phyloP scores from a whole-genome alignment of 2,888 invertebrate genomes.

The Heterodera filipjevi region DNA sequence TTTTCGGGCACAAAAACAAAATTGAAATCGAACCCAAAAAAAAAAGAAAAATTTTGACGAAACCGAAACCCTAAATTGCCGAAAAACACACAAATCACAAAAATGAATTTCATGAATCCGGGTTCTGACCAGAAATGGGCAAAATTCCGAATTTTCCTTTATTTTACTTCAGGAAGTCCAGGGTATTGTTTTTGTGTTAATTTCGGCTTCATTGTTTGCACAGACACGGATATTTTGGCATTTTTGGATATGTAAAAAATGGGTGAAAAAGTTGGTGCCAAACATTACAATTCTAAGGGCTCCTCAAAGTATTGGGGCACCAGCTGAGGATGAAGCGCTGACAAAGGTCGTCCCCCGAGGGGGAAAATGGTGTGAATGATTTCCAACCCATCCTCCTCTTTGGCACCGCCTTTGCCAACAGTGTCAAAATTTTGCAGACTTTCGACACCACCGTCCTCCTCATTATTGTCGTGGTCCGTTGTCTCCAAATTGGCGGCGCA shows the following conservation, averaged over 20 bases:
- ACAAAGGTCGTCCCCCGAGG: constrained; percentile 55
- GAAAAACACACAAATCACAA: too few relatives aligned
- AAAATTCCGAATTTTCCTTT: too few relatives aligned
- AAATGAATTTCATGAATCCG: too few relatives aligned
- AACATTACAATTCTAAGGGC: constrained; percentile 40
- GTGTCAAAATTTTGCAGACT: background rate
- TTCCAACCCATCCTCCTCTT: constrained; percentile 32
- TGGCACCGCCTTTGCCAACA: constrained; percentile 15
- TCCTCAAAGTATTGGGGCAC: constrained; percentile 56
- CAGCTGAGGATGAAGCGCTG: constrained; percentile 50
- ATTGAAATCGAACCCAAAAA: too few relatives aligned
- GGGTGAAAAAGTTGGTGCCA: background rate
- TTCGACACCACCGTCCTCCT: background rate
- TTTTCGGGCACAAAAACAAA: too few relatives aligned
- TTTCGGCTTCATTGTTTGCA: too few relatives aligned
- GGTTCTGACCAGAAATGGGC: too few relatives aligned
- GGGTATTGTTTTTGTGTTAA: too few relatives aligned
- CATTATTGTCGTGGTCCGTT: background rate
- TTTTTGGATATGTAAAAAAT: background rate
- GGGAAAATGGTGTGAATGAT: constrained; percentile 44
- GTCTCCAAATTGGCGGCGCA: background rate
- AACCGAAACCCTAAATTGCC: too few relatives aligned
- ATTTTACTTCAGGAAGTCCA: too few relatives aligned
- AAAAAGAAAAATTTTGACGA: too few relatives aligned
- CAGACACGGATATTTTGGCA: too few relatives aligned